Percentiles rank a stretch among this genome's conserved stretches.
phyloP scores from a whole-genome alignment of 2,113 vertebrate genomes.

The Coturnix japonica region DNA sequence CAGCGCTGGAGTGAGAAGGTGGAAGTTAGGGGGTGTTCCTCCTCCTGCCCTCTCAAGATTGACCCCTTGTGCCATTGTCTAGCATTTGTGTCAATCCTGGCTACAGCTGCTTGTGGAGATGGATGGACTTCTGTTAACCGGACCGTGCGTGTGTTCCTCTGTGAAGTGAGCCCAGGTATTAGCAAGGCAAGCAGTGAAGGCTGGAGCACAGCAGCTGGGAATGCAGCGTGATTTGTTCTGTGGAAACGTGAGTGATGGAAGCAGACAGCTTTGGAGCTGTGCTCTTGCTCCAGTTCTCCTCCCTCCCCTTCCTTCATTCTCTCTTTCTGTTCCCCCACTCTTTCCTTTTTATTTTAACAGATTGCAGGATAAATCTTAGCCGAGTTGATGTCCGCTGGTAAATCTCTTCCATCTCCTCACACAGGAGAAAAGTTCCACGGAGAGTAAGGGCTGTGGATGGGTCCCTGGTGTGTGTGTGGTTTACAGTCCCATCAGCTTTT shows the following conservation, averaged over 20 bases:
- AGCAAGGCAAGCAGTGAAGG: neutral
- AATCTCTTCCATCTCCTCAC: neutral
- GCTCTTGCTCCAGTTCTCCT: neutral
- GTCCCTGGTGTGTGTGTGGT: neutral
- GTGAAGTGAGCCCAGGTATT: neutral
- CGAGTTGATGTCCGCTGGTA: neutral
- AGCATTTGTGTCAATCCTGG: neutral
- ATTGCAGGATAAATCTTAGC: constrained; percentile 42
- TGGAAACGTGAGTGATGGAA: neutral
- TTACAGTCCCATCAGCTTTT: neutral
- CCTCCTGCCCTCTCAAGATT: neutral
- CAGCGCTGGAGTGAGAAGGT: neutral
- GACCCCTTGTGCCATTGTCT: neutral
- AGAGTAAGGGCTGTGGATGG: neutral
- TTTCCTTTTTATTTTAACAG: constrained; percentile 32
- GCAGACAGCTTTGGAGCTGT: neutral
- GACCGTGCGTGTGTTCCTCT: rapidly evolving
- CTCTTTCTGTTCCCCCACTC: neutral
- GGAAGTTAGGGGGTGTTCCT: neutral
- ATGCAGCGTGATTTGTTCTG: neutral
- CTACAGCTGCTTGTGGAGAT: neutral
- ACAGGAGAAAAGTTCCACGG: neutral
- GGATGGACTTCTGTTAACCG: neutral
- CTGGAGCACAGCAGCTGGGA: constrained; percentile 1
- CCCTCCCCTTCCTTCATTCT: neutral